Percentiles rank a stretch among this genome's conserved stretches.
These are phyloP conservation scores for Tiaroga cobitis DNA, from an alignment of 2,797 vertebrate species.

Conservation along the genomic window DNA sequence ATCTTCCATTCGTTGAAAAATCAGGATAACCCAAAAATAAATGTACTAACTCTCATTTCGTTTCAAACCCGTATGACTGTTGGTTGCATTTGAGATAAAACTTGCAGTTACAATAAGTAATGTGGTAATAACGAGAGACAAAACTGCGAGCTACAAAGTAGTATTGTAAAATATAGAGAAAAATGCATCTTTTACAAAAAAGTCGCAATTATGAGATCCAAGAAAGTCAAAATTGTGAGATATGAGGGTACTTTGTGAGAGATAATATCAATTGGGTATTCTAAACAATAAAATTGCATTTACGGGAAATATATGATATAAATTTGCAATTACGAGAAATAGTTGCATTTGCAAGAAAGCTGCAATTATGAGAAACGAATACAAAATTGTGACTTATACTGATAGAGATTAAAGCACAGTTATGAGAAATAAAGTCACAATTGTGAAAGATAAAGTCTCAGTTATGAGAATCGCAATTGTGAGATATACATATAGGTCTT, in stretches of 20 bases:
- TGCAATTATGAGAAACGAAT: neutral
- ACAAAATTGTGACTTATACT: neutral
- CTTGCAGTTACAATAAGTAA: neutral
- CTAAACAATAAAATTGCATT: neutral
- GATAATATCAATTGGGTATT: neutral
- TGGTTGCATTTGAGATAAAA: neutral
- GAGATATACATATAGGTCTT: neutral
- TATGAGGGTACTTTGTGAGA: neutral
- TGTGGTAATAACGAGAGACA: neutral
- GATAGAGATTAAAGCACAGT: neutral
- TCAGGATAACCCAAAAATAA: neutral
- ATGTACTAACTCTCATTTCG: neutral
- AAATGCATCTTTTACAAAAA: neutral
- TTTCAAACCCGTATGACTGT: neutral
- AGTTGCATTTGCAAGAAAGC: neutral
- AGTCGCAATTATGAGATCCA: neutral
- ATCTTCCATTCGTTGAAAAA: neutral
- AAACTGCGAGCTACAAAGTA: neutral
- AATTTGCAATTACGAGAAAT: neutral
- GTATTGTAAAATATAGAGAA: neutral
- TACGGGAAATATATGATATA: neutral
- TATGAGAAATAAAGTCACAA: neutral
- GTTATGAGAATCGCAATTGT: neutral
- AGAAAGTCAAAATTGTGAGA: neutral
- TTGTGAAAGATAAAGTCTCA: neutral